These are phyloP conservation scores for Vireo altiloquus DNA, from an alignment of 2,113 vertebrate genomes.

Conservation along the genomic window DNA sequence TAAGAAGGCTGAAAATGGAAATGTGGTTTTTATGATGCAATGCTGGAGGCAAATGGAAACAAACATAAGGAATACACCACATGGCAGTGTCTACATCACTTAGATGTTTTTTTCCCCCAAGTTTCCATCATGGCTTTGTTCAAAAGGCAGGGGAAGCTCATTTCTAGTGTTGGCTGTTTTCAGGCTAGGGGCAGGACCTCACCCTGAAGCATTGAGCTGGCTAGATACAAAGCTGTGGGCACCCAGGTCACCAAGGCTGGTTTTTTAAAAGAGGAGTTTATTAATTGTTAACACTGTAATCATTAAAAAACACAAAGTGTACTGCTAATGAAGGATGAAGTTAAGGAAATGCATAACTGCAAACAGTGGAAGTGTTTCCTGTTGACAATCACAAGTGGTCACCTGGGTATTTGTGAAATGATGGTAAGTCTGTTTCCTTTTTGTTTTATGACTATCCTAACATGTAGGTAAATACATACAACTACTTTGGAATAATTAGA, in stretches of 20 bases:
- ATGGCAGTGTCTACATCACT: background rate
- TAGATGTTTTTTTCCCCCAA: background rate
- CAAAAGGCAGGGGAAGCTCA: background rate
- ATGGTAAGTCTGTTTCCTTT: background rate
- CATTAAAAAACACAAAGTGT: background rate
- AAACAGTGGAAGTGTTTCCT: background rate
- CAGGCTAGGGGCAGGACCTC: background rate
- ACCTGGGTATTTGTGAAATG: background rate
- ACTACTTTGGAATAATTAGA: background rate
- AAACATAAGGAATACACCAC: background rate
- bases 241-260: background rate
- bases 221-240: background rate
- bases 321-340: background rate
- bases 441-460: background rate
- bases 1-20: background rate
- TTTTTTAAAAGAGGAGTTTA: background rate
- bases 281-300: background rate
- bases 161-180: background rate
- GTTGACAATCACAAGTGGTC: background rate
- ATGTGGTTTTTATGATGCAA: background rate
- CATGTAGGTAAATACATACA: background rate
- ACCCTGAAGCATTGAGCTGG: background rate
- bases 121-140: background rate
- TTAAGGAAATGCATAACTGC: background rate
- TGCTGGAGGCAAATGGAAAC: background rate